Percentiles rank a stretch among this genome's conserved stretches.
Evolutionary conservation across 2,888 invertebrate species (phyloP).

Genomic region (Cybosia mesomella): DNA sequence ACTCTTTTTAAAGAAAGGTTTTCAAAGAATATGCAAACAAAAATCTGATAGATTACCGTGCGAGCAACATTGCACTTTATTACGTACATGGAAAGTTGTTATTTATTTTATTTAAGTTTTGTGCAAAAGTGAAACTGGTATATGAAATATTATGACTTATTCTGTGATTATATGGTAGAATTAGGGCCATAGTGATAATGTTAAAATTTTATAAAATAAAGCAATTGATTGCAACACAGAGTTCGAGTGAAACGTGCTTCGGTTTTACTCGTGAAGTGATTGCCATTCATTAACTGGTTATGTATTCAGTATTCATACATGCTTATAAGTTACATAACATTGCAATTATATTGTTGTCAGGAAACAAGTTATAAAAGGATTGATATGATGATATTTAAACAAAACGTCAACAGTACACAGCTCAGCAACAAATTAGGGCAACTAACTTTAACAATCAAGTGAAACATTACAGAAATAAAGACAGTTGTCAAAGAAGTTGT

Average conservation of each 20-base stretch:
- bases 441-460: conserved; percentile 67
- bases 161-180: not conserved
- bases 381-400: not conserved
- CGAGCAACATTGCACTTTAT: not conserved
- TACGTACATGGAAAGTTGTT: not conserved
- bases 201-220: not conserved
- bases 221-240: conserved; percentile 2
- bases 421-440: conserved; percentile 51
- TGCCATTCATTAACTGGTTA: conserved; percentile 1
- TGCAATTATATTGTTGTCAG: not conserved
- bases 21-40: not conserved
- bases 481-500: conserved; percentile 74
- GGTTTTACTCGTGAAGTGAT: not conserved
- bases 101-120: not conserved
- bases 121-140: not conserved
- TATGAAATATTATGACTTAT: not conserved
- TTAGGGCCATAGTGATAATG: conserved; percentile 1
- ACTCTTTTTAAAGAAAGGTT: not conserved
- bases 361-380: not conserved
- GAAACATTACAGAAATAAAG: conserved; percentile 59
- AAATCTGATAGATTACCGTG: not conserved
- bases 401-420: conserved; percentile 32
- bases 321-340: not conserved
- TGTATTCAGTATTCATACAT: not conserved
- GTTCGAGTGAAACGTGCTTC: conserved; percentile 10